These are phyloP conservation scores for Helostoma temminkii DNA, from an alignment of 2,797 vertebrate species.

Conservation along the genomic window DNA sequence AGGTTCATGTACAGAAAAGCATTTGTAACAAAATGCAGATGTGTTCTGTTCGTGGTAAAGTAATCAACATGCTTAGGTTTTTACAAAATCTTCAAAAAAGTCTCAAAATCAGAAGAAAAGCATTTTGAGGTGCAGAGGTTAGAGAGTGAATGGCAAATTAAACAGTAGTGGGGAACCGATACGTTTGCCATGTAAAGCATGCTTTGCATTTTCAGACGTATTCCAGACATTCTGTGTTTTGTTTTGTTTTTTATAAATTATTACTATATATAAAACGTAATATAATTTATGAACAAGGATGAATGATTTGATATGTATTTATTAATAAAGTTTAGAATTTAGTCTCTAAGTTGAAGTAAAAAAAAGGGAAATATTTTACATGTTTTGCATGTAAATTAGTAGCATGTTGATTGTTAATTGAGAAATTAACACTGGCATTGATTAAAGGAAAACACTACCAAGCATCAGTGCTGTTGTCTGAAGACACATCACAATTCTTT, in stretches of 20 bases:
- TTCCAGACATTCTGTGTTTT: too few relatives aligned
- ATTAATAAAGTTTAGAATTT: too few relatives aligned
- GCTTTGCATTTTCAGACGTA: too few relatives aligned
- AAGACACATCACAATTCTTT: slow-evolving; percentile 48
- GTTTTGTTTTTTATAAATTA: too few relatives aligned
- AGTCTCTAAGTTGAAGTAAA: not conserved
- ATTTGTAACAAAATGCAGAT: slow-evolving; percentile 57
- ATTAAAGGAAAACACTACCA: slow-evolving; percentile 37
- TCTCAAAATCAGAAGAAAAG: slow-evolving; percentile 22
- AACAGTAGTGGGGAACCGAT: slow-evolving; percentile 13
- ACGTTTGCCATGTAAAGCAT: too few relatives aligned
- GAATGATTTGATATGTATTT: too few relatives aligned
- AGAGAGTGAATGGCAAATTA: slow-evolving; percentile 28
- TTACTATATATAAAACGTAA: too few relatives aligned
- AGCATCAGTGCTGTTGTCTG: slow-evolving; percentile 21
- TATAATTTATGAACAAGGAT: too few relatives aligned
- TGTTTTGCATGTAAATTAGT: not conserved
- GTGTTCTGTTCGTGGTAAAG: slow-evolving; percentile 37
- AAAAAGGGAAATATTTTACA: not conserved
- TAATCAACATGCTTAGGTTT: slow-evolving; percentile 44
- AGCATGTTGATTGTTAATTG: not conserved
- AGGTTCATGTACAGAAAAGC: slow-evolving; percentile 31
- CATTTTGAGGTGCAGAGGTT: slow-evolving; percentile 32
- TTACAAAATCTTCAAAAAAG: slow-evolving; percentile 26
- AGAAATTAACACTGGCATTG: slow-evolving; percentile 16